A percentile compares a stretch with the other conserved stretches of the same genome.
phyloP scores from a whole-genome alignment of 2,888 invertebrate species.

The Hemithea aestivaria region DNA sequence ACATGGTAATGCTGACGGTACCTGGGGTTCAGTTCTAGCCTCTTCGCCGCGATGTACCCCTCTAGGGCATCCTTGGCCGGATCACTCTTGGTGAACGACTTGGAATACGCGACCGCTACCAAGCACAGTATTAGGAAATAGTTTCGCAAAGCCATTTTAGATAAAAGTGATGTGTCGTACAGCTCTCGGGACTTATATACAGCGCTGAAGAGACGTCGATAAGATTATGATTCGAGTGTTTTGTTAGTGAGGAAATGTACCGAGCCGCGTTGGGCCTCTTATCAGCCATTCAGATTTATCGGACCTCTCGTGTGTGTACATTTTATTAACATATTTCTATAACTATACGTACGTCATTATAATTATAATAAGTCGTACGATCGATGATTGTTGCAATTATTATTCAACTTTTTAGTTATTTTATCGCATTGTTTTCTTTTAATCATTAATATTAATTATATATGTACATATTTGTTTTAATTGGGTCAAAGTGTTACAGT shows the following conservation, averaged over 20 bases:
- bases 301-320: too few relatives aligned
- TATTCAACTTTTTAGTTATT: too few relatives aligned
- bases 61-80: constrained; percentile 43
- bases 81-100: constrained; percentile 30
- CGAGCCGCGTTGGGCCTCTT: constrained; percentile 2
- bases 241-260: constrained; percentile 18
- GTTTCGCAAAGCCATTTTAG: constrained; percentile 15
- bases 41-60: constrained; percentile 53
- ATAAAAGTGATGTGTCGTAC: constrained; percentile 4
- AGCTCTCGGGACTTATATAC: constrained; percentile 12
- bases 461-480: too few relatives aligned
- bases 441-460: too few relatives aligned
- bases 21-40: constrained; percentile 50
- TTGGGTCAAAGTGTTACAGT: too few relatives aligned
- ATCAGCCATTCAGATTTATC: not conserved
- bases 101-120: constrained; percentile 30
- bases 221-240: constrained; percentile 25
- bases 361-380: too few relatives aligned
- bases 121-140: constrained; percentile 29
- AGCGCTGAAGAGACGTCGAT: constrained; percentile 15
- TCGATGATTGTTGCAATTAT: too few relatives aligned
- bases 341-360: too few relatives aligned
- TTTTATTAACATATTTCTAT: too few relatives aligned
- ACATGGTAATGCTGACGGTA: constrained; percentile 63
- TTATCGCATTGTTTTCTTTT: too few relatives aligned